Evolutionary conservation across 2,797 vertebrate genomes (phyloP).

Genomic region (Sebastes itinus): DNA sequence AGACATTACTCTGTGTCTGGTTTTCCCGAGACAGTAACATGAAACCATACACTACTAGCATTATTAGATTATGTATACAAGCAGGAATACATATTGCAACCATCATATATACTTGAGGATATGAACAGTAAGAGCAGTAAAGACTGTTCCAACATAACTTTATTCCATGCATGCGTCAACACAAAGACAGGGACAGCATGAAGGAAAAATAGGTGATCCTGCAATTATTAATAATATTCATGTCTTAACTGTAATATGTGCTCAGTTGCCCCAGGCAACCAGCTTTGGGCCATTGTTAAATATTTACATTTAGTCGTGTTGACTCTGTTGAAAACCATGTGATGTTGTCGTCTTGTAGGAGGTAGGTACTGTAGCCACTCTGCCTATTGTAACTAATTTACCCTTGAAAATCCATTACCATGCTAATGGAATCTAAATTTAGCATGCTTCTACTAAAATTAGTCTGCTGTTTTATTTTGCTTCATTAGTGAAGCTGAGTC

Average conservation of each 20-base stretch:
- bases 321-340: background rate
- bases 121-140: background rate
- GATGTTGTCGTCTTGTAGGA: background rate
- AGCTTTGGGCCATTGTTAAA: background rate
- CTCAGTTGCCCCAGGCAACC: background rate
- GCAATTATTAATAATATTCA: background rate
- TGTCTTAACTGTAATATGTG: background rate
- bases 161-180: background rate
- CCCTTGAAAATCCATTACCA: background rate
- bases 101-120: background rate
- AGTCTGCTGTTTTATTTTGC: background rate
- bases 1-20: background rate
- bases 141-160: background rate
- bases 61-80: too few species aligned
- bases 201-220: background rate
- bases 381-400: background rate
- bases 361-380: background rate
- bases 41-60: background rate
- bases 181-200: background rate
- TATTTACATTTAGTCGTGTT: background rate
- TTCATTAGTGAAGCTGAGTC: background rate
- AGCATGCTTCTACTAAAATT: background rate
- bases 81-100: background rate
- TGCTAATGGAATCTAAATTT: background rate
- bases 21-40: background rate